Conservation (phyloP, 2,888 invertebrate species). For the Thereva nobilitata region DNA sequence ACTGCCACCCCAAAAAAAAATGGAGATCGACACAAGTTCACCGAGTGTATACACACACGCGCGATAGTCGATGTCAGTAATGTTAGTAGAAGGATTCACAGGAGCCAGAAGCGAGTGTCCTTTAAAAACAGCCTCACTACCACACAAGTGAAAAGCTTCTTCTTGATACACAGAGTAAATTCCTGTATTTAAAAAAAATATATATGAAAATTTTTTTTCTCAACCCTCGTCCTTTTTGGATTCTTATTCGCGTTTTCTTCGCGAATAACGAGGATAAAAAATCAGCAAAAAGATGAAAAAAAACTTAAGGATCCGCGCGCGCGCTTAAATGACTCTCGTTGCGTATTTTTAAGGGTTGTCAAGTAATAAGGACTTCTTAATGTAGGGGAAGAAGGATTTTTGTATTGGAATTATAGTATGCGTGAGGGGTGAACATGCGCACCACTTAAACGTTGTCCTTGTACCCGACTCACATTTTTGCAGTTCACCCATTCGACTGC, state of each 20-base stretch:
- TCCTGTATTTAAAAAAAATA: conserved; percentile 15
- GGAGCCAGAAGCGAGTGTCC: conserved; percentile 11
- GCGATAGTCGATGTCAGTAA: conserved; percentile 1
- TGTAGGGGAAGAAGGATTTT: conserved; percentile 9
- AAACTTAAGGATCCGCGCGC: conserved; percentile 10
- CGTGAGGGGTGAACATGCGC: conserved; percentile 22
- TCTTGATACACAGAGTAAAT: conserved; percentile 17
- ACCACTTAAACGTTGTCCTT: background rate
- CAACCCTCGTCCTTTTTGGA: conserved; percentile 26
- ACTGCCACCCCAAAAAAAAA: conserved; percentile 19
- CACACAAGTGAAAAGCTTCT: conserved; percentile 25
- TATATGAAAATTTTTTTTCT: conserved; percentile 17
- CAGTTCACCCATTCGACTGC: conserved; percentile 39
- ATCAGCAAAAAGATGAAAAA: conserved; percentile 12
- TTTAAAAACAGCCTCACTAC: conserved; percentile 33
- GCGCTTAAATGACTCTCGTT: conserved; percentile 19
- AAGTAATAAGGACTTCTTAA: conserved; percentile 17
- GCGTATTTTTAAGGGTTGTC: conserved; percentile 27
- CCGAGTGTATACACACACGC: conserved; percentile 16
- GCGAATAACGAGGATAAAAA: conserved; percentile 10
- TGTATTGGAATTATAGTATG: background rate
- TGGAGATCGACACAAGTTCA: background rate
- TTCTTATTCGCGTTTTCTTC: conserved; percentile 19
- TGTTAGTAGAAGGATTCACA: conserved; percentile 20
- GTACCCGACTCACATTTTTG: conserved; percentile 27